Evolutionary conservation across 1,140 invertebrate species (phyloP).

Genomic region (Aphelinus certus): DNA sequence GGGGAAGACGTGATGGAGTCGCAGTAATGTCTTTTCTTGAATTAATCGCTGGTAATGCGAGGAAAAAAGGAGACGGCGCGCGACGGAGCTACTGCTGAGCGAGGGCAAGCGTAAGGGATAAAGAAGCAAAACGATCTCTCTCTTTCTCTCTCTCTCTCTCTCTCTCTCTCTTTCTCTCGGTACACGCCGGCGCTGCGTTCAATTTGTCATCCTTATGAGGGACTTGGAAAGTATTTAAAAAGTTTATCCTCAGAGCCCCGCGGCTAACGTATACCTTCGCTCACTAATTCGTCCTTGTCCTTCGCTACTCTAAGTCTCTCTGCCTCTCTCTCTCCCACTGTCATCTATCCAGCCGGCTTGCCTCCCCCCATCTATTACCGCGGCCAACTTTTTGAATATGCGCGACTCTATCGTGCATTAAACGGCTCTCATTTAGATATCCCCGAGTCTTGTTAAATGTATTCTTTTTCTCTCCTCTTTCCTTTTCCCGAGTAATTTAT

Average conservation of each 20-base stretch:
- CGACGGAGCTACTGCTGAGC: background rate
- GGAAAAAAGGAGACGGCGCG: constrained; percentile 12
- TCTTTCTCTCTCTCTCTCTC: no score
- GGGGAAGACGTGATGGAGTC: constrained; percentile 16
- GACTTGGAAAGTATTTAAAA: constrained; percentile 59
- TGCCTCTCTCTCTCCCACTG: background rate
- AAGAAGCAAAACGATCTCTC: constrained; percentile 38
- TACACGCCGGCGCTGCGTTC: constrained; percentile 32
- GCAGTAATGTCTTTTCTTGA: constrained; percentile 42
- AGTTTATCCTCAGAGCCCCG: constrained; percentile 50
- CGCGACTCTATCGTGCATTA: constrained; percentile 26
- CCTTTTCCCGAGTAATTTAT: constrained; percentile 12
- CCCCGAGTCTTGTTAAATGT: constrained; percentile 20
- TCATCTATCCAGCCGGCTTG: constrained; percentile 23
- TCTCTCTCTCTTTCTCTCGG: background rate
- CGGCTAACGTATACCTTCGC: constrained; percentile 45
- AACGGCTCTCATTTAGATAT: constrained; percentile 38
- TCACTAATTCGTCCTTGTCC: constrained; percentile 51
- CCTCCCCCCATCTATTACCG: no score
- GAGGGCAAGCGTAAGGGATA: background rate
- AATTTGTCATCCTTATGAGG: constrained; percentile 59
- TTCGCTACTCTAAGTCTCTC: background rate
- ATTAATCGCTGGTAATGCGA: constrained; percentile 46
- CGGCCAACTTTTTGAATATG: constrained; percentile 25
- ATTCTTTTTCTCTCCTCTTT: constrained; percentile 1